phyloP scores from a whole-genome alignment of 1,140 invertebrate species.

The Oncopeltus fasciatus region DNA sequence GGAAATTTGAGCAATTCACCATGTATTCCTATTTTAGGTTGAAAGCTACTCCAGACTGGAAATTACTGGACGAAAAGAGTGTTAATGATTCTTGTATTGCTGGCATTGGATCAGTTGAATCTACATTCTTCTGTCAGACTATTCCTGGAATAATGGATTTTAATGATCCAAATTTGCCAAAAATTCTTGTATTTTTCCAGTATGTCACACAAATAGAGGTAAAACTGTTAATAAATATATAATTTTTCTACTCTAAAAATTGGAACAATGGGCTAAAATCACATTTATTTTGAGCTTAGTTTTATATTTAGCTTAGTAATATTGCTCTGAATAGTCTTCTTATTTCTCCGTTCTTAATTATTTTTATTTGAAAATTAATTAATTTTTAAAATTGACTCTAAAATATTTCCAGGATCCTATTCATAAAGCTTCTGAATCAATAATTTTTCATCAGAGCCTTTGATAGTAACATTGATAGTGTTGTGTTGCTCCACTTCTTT shows the following conservation, averaged over 20 bases:
- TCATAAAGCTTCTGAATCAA: no score
- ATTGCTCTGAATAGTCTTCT: no score
- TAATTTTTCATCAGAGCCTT: no score
- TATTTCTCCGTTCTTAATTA: no score
- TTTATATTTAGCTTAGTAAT: not conserved
- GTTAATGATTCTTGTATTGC: slow-evolving; percentile 41
- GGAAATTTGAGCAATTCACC: not conserved
- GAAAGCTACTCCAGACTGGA: slow-evolving; percentile 35
- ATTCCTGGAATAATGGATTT: slow-evolving; percentile 47
- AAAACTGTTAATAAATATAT: not conserved
- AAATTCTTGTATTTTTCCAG: slow-evolving; percentile 63
- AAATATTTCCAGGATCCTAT: no score
- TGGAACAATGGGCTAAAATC: not conserved
- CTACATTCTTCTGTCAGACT: slow-evolving; percentile 53
- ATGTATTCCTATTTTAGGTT: slow-evolving; percentile 30
- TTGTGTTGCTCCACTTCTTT: no score
- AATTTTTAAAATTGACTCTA: no score
- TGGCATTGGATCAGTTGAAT: slow-evolving; percentile 72
- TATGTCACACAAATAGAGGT: slow-evolving; percentile 77
- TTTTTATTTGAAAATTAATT: no score
- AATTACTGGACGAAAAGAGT: slow-evolving; percentile 25
- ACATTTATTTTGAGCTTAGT: not conserved
- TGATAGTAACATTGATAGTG: no score
- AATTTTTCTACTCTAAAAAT: not conserved
- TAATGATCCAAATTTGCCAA: slow-evolving; percentile 48